Evolutionary conservation across 2,797 vertebrate genomes (phyloP), one percentile per base, ranked within the genome.

Genomic region (Loris lydekkerianus): DNA sequence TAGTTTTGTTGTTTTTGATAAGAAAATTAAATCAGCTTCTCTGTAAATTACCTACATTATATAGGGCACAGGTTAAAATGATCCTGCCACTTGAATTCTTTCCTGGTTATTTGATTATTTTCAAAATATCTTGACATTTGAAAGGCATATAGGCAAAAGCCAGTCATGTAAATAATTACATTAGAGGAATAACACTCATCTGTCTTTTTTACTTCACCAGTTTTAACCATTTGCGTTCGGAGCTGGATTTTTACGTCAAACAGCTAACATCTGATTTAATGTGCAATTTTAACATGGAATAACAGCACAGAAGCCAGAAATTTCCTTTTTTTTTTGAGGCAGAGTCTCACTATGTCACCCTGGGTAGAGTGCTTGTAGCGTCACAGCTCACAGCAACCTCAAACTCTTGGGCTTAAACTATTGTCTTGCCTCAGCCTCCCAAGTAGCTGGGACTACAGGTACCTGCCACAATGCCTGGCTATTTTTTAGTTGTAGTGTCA

Each of bases 141-240:
- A 97, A 98, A 98, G 91, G 97, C 97, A 97, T 94, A 91, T 92
- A 96, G 97, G 97, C 56, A 94, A 97, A 97, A 96, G 91, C 96
- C 97, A 96, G 87, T 96, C 95, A 58, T 92, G 60, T 98, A 98
- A 98, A 97, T 97, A 98, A 97, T 97, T 98, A 94, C 93, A 86
- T 97, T 97, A 78, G 34, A 93, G 94, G 89, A 98, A 97, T 97
- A 97, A 92, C 96, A 95, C 91, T 95, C 96, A 94, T 97, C 95
- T 88, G 94, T 97, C 85, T 87, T 97, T 96, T 98, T 97, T 93
- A 96, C 97, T 97, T 97, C 86, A 95, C 97, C 94, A 95, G 97
- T 97, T 98, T 97, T 97, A 98, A 93, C 97, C 96, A 85, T 96
- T 97, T 97, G 95, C 93, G 96, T 97, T 97, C 96, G 97, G 97